These are phyloP conservation scores for Nycteola revayana DNA, from an alignment of 2,888 invertebrate species.

Conservation along the genomic window DNA sequence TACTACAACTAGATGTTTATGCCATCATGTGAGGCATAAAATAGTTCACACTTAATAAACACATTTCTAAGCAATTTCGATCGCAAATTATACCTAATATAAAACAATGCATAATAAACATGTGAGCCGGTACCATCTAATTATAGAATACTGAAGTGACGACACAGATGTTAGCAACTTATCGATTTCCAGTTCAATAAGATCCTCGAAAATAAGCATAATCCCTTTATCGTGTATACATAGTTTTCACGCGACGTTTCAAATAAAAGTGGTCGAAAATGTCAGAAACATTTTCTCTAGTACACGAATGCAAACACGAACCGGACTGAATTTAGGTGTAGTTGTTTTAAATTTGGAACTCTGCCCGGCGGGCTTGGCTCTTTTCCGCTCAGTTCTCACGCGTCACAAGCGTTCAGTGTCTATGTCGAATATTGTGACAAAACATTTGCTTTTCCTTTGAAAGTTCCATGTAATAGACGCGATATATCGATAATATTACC, in stretches of 20 bases:
- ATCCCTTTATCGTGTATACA: slow-evolving; percentile 6
- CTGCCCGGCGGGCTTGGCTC: slow-evolving; percentile 66
- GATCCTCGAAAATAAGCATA: slow-evolving; percentile 13
- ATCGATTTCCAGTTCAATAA: slow-evolving; percentile 12
- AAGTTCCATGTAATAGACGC: slow-evolving; percentile 21
- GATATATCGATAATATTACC: slow-evolving; percentile 20
- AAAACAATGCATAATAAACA: slow-evolving; percentile 10
- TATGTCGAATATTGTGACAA: slow-evolving; percentile 49
- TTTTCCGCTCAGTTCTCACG: slow-evolving; percentile 53
- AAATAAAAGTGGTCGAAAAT: slow-evolving; percentile 36
- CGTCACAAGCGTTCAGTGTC: slow-evolving; percentile 50
- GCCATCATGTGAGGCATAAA: slow-evolving; percentile 3
- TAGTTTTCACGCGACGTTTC: slow-evolving; percentile 24
- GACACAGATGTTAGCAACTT: slow-evolving; percentile 9
- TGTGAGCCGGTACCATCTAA: slow-evolving; percentile 9
- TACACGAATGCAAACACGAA: slow-evolving; percentile 46
- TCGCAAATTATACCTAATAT: neutral
- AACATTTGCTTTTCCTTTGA: slow-evolving; percentile 19
- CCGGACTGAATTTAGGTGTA: slow-evolving; percentile 59
- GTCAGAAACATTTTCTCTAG: slow-evolving; percentile 39
- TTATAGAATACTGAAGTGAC: slow-evolving; percentile 12
- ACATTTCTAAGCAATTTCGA: no score
- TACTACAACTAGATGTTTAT: neutral
- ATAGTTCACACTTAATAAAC: no score
- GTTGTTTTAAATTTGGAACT: slow-evolving; percentile 74